These are phyloP conservation scores for Dendrocopos noguchii DNA, from an alignment of 2,113 vertebrate genomes.

Conservation along the genomic window DNA sequence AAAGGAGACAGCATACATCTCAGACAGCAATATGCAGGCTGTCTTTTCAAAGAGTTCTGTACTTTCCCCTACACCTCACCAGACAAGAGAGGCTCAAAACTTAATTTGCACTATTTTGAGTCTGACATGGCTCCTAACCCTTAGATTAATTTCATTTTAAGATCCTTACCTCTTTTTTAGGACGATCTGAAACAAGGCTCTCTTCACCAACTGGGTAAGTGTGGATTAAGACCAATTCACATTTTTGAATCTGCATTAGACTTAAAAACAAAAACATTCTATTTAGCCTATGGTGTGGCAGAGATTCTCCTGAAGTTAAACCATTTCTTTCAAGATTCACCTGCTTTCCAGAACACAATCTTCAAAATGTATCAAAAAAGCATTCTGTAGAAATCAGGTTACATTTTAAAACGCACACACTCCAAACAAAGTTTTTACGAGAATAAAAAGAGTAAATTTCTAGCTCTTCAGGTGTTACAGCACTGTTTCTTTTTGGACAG, in stretches of 20 bases:
- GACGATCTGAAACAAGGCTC: constrained; percentile 93
- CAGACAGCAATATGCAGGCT: neutral
- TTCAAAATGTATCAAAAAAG: neutral
- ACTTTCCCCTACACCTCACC: neutral
- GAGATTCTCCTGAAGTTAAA: neutral
- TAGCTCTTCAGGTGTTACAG: neutral
- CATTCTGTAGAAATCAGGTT: neutral
- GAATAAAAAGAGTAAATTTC: neutral
- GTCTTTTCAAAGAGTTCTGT: neutral
- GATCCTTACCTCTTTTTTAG: constrained; percentile 90
- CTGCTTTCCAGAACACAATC: neutral
- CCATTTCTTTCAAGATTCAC: neutral
- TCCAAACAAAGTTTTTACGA: neutral
- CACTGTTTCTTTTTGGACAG: neutral
- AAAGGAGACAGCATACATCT: neutral
- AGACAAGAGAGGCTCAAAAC: neutral
- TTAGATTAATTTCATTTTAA: neutral
- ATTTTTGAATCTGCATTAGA: constrained; percentile 98
- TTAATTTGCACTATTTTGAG: neutral
- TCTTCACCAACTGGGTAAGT: constrained; percentile 96
- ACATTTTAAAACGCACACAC: neutral
- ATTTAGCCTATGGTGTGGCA: neutral
- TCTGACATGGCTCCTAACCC: neutral
- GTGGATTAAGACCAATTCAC: constrained; percentile 96
- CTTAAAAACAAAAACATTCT: constrained; percentile 70